Evolutionary conservation across 1,140 invertebrate genomes (phyloP).

Genomic region (Scylla paramamosain): DNA sequence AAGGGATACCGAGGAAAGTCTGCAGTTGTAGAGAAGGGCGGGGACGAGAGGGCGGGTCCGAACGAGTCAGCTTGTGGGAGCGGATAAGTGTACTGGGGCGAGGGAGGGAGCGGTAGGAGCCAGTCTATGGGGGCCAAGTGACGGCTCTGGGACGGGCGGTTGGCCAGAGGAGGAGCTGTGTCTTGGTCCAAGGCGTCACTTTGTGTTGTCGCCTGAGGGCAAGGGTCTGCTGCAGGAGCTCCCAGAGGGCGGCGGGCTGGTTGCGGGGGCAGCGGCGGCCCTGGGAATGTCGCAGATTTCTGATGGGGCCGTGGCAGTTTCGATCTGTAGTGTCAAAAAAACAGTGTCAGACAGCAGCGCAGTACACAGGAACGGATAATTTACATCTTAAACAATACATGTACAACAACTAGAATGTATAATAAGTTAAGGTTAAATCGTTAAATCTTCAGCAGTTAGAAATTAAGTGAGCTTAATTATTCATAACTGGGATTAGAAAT

Average conservation of each 20-base stretch:
- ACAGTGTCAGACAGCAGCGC: not conserved
- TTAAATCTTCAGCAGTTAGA: not conserved
- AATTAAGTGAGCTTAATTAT: not conserved
- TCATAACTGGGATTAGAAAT: not conserved
- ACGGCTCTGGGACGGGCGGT: constrained; percentile 44
- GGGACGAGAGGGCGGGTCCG: not conserved
- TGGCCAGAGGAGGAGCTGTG: constrained; percentile 61
- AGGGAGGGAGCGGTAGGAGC: constrained; percentile 31
- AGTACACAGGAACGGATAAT: not conserved
- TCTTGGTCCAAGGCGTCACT: constrained; percentile 65
- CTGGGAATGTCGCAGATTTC: constrained; percentile 62
- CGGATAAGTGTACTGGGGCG: not conserved
- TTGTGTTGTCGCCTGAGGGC: constrained; percentile 56
- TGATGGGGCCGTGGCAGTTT: constrained; percentile 67
- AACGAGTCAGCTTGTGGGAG: not conserved
- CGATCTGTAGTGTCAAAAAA: constrained; percentile 41
- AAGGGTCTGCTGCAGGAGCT: constrained; percentile 64
- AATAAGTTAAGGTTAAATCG: too few relatives aligned
- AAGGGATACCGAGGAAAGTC: not conserved
- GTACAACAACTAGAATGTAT: too few relatives aligned
- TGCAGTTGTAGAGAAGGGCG: not conserved
- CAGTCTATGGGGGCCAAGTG: constrained; percentile 54
- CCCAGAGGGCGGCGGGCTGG: constrained; percentile 67
- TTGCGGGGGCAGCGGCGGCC: constrained; percentile 69
- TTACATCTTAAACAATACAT: not conserved